Evolutionary conservation across 2,797 vertebrate genomes (phyloP), one percentile per base, ranked within the genome.

Genomic region (Ispidina lecontei): DNA sequence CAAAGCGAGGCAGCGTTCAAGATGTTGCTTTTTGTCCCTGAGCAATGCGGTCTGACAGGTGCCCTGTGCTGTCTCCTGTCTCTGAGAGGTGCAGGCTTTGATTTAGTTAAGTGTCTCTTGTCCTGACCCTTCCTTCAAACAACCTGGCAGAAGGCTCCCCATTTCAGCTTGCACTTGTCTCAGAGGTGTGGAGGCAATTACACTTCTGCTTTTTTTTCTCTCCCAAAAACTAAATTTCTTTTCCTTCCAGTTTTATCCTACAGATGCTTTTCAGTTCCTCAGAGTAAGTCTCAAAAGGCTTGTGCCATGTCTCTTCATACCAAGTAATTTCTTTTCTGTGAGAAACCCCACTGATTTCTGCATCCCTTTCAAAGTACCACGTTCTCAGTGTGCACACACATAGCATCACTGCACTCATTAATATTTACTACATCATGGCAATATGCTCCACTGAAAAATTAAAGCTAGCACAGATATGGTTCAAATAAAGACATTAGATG

Each of bases 401-500:
- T 28, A 58, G 84, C 73, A 79, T 91, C 60, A 2, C 29, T 62
- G 67, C 25, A 14, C 29, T 85, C 70, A 59, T 83, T 91, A 69
- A 33, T 78, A 58, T 12, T 69, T 91, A 74, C 79, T 82, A n/a
- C 60, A 6, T 47, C 0, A 2, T 39, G 62, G 62, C 89, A 87
- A 74, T 70, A 58, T 0, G 14, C 19, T 84, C 41, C n/a, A 33
- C 83, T 91, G 76, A 65, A 74, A 75, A 93, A 67, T 86, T 55
- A 67, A 75, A 94, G n/a, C 39, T 44, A 52, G 28, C 41, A 55
- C 15, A 67, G 74, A 17, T 73, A 21, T 0, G 2, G n/a, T 82
- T 78, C 44, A 64, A 87, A 90, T 90, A 29, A 89, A 96, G 77
- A 88, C 25, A 14, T 90, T 79, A 20, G 23, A 29, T 49, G 39